Evolutionary conservation across 2,888 invertebrate genomes (phyloP).

Genomic region (Meiosimyza platycephala): DNA sequence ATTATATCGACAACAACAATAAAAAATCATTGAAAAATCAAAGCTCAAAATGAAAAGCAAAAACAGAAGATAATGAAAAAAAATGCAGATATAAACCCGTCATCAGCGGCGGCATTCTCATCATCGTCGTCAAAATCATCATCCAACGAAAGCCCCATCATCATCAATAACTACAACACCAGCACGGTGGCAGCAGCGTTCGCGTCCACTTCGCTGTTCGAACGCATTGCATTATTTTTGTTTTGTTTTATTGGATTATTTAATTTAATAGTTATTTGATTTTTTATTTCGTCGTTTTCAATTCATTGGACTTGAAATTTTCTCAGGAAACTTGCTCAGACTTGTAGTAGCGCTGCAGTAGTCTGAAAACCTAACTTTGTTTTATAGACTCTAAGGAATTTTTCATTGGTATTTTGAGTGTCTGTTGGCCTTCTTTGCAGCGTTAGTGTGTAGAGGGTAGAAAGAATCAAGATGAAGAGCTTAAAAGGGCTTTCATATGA

Average conservation of each 20-base stretch:
- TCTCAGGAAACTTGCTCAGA: conserved; percentile 29
- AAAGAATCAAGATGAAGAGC: neutral
- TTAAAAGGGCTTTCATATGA: too few species aligned
- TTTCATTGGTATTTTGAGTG: conserved; percentile 15
- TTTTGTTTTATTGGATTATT: conserved; percentile 10
- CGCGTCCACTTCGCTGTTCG: neutral
- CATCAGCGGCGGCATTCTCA: conserved; percentile 7
- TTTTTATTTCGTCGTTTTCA: neutral
- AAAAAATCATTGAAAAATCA: neutral
- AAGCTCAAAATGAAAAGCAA: neutral
- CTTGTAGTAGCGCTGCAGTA: neutral
- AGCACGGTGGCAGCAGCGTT: neutral
- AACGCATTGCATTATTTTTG: neutral
- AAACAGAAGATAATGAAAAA: neutral
- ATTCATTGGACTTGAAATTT: conserved; percentile 2
- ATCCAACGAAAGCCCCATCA: neutral
- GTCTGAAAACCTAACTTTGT: neutral
- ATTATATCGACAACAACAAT: conserved; percentile 12
- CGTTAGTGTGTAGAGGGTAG: neutral
- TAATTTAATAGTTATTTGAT: conserved; percentile 23
- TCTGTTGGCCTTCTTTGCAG: neutral
- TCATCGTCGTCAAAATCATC: conserved; percentile 5
- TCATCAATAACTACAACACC: neutral
- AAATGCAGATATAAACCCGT: neutral
- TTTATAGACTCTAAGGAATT: conserved; percentile 21